Percentiles rank a stretch among this genome's conserved stretches.
phyloP scores from a whole-genome alignment of 2,888 invertebrate species.

The Euclidia mi region DNA sequence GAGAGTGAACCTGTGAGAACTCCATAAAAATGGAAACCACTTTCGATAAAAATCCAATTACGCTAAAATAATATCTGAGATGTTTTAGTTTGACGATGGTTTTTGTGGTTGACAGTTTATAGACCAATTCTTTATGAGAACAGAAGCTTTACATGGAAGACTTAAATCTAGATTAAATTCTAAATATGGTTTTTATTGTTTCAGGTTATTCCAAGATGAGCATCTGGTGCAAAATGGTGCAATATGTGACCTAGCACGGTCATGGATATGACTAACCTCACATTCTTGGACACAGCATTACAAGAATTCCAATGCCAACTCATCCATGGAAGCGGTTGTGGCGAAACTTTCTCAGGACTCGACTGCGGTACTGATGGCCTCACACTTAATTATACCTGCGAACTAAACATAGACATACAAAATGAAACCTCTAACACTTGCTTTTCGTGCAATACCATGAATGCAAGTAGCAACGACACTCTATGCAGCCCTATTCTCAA shows the following conservation, averaged over 20 bases:
- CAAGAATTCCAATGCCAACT: constrained; percentile 79
- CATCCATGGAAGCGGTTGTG: constrained; percentile 68
- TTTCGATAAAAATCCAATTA: too few relatives aligned
- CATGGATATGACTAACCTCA: constrained; percentile 79
- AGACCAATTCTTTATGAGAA: too few relatives aligned
- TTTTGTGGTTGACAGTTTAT: too few relatives aligned
- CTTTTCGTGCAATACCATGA: constrained; percentile 71
- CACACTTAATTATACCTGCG: constrained; percentile 69
- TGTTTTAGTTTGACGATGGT: too few relatives aligned
- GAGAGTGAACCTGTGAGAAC: too few relatives aligned
- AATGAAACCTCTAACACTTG: constrained; percentile 86
- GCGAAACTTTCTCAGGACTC: constrained; percentile 68
- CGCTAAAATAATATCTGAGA: too few relatives aligned
- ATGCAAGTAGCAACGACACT: constrained; percentile 73
- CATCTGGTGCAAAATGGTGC: constrained; percentile 48
- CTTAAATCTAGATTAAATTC: too few relatives aligned
- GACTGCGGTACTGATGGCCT: constrained; percentile 66
- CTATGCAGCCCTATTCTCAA: constrained; percentile 81
- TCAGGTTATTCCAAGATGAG: constrained; percentile 55
- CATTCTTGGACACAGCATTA: constrained; percentile 68
- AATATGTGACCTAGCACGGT: constrained; percentile 73
- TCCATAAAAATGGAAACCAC: too few relatives aligned
- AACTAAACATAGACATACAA: constrained; percentile 80
- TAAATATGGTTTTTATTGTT: constrained; percentile 51
- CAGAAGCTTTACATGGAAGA: too few relatives aligned